Conservation (phyloP, 1,140 invertebrate species). For the Thaumetopoea pityocampa region DNA sequence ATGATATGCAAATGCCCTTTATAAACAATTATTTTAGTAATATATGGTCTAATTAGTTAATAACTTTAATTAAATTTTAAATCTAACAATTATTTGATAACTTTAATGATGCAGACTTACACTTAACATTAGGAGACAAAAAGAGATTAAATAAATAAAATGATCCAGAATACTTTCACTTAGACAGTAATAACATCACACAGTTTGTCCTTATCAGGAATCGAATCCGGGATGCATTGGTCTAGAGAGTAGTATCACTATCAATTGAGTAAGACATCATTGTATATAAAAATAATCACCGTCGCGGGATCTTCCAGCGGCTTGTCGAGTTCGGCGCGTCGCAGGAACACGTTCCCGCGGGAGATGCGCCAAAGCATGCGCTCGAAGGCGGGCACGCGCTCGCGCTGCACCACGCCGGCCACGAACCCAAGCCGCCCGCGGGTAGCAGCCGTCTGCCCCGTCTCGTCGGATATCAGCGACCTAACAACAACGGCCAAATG, state of each 20-base stretch:
- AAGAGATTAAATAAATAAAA: too few species aligned
- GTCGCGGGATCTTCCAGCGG: conserved; percentile 93
- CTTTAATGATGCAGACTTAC: too few species aligned
- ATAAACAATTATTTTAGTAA: too few species aligned
- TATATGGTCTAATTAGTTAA: too few species aligned
- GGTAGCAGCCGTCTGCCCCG: conserved; percentile 74
- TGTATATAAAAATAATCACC: conserved; percentile 49
- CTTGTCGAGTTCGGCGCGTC: conserved; percentile 91
- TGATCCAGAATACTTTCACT: too few species aligned
- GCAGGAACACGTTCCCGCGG: conserved; percentile 92
- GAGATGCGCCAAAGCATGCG: conserved; percentile 98
- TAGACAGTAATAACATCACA: too few species aligned
- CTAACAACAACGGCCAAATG: conserved; percentile 34
- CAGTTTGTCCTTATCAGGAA: background rate
- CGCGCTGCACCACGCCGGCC: conserved; percentile 90
- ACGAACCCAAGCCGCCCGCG: conserved; percentile 86
- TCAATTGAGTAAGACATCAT: background rate
- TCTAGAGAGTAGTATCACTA: background rate
- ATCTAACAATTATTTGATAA: too few species aligned
- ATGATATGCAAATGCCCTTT: too few species aligned
- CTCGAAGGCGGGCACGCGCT: conserved; percentile 96
- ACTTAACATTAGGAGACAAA: too few species aligned
- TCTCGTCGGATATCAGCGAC: conserved; percentile 76
- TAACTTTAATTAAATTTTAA: too few species aligned
- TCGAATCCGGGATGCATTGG: background rate